phyloP scores from a whole-genome alignment of 1,140 invertebrate genomes.

The Atta texana region DNA sequence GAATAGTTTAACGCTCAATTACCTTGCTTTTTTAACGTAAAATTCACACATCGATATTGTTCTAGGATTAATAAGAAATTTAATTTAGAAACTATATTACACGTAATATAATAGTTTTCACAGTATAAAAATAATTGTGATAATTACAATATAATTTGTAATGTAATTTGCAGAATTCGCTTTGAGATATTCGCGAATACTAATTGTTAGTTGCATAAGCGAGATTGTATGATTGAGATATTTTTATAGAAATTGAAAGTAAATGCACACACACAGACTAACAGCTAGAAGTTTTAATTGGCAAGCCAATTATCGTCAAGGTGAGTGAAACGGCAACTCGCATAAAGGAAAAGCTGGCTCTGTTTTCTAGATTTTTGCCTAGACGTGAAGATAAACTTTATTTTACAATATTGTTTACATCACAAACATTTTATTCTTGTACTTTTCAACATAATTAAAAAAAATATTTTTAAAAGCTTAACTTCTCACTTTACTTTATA shows the following conservation, averaged over 20 bases:
- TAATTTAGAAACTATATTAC: not conserved
- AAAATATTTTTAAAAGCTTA: not conserved
- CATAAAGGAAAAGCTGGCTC: slow-evolving; percentile 23
- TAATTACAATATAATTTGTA: slow-evolving; percentile 13
- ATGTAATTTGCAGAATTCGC: not conserved
- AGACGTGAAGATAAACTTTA: slow-evolving; percentile 53
- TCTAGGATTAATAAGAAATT: not conserved
- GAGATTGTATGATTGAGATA: slow-evolving; percentile 35
- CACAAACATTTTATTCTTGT: not conserved
- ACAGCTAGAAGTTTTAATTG: slow-evolving; percentile 72
- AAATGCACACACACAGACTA: slow-evolving; percentile 29
- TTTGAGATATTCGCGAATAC: slow-evolving; percentile 29
- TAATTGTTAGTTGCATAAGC: not conserved
- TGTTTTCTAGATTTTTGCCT: slow-evolving; percentile 57
- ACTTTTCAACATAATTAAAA: not conserved
- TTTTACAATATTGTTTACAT: slow-evolving; percentile 2
- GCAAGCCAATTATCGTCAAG: slow-evolving; percentile 66
- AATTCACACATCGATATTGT: no score
- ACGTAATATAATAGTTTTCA: no score
- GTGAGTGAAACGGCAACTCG: not conserved
- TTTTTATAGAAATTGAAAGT: slow-evolving; percentile 44
- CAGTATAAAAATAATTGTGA: not conserved
- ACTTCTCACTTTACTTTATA: not conserved
- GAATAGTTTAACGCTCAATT: no score
- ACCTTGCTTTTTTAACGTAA: no score